A percentile compares a stretch with the other conserved stretches of the same genome.
Evolutionary conservation across 2,888 invertebrate species (phyloP).

Genomic region (Cecidostiba fungosa): DNA sequence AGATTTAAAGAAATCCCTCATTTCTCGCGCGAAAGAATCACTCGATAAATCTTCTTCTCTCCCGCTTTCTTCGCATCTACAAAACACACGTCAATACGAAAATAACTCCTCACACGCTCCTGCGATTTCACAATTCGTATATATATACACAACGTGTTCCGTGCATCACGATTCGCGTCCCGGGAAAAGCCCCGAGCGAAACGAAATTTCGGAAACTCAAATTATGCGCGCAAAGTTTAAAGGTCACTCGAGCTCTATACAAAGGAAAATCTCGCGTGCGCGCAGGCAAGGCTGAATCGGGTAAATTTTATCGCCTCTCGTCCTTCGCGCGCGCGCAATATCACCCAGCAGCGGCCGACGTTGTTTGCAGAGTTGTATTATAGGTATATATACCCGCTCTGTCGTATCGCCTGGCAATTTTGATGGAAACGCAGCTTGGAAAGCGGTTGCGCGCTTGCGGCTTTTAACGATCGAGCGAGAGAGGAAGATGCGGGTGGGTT

Average conservation of each 20-base stretch:
- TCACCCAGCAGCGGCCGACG: not conserved
- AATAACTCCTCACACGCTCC: not conserved
- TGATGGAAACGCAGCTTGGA: not conserved
- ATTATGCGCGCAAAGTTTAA: constrained; percentile 1
- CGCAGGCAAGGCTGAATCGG: constrained; percentile 25
- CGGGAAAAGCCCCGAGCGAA: not conserved
- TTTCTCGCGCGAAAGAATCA: not conserved
- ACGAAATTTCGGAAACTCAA: constrained; percentile 28
- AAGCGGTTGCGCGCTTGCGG: not conserved
- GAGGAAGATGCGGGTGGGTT: not conserved
- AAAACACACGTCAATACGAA: not conserved
- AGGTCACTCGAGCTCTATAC: not conserved
- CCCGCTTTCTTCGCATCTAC: not conserved
- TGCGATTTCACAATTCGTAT: not conserved
- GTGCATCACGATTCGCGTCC: not conserved
- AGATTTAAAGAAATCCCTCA: too few species aligned
- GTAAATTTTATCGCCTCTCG: constrained; percentile 50
- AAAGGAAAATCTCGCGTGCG: constrained; percentile 32
- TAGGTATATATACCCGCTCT: not conserved
- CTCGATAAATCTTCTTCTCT: not conserved
- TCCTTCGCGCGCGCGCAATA: constrained; percentile 46
- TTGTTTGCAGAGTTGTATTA: not conserved
- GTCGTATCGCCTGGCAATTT: constrained; percentile 10
- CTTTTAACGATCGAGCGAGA: not conserved
- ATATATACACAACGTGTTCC: not conserved